Evolutionary conservation across 2,113 vertebrate genomes (phyloP), one percentile per base, ranked within the genome.

Genomic region (Ornithorhynchus anatinus): DNA sequence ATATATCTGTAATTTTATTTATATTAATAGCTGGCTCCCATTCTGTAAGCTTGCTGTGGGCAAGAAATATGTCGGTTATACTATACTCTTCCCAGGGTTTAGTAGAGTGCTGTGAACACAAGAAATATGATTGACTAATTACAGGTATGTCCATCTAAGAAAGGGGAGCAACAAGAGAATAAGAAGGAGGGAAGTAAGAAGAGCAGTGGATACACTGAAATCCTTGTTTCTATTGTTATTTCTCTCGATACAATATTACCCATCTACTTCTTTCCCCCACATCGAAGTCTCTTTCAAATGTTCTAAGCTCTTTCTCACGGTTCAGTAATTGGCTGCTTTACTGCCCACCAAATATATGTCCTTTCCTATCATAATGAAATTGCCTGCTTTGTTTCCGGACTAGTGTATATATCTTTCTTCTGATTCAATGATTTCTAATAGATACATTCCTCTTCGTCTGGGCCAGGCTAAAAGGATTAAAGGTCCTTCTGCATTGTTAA

Each of bases 311-410:
- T 75, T 56, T 58, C 40, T 56, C 32, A 23, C 2, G 2, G 12
- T 65, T n/a, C n/a, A 20, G 14, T 19, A 68, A 75, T 40, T 43
- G 61, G 3, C 7, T 8, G n/a, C 36, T 53, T 64, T 60, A 45
- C 27, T 62, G 20, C 20, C 73, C 19, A 1, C 27, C 8, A 69
- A 65, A 67, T 17, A 44, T 0, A 69, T 8, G 9, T 3, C 40
- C 22, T 75, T 77, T 36, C 33, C 36, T 57, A 45, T 25, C n/a
- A 53, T 19, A n/a, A 5, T 35, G 2, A 29, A 82, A 79, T 58
- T 38, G 10, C 19, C 35, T 62, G 10, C 19, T 80, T 80, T 80
- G 35, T 80, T 80, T 80, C 31, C 75, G 72, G 40, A 61, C 47
- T 72, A 32, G 8, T 45, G 4, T 27, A 15, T 14, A 5, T 56